These are phyloP conservation scores for Melikaiella ostensackeni DNA, from an alignment of 2,888 invertebrate genomes.

Conservation along the genomic window DNA sequence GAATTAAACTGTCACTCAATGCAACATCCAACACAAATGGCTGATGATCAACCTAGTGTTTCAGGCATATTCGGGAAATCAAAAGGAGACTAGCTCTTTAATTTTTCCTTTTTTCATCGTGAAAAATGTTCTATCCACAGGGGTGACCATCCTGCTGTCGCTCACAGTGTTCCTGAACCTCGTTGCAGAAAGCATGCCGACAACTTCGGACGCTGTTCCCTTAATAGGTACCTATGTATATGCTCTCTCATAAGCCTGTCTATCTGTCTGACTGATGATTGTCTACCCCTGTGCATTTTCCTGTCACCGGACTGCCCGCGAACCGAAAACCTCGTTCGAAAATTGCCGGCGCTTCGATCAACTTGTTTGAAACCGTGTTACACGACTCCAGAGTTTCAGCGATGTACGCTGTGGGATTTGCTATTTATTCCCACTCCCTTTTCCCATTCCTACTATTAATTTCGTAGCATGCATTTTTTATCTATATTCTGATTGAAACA, in stretches of 20 bases:
- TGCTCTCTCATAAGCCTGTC: conserved; percentile 40
- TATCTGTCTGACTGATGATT: conserved; percentile 43
- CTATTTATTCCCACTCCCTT: background rate
- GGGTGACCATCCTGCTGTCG: conserved; percentile 97
- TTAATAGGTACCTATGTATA: conserved; percentile 82
- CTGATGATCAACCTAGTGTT: background rate
- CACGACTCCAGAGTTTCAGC: background rate
- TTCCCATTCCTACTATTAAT: background rate
- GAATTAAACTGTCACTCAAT: background rate
- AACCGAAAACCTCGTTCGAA: conserved; percentile 26
- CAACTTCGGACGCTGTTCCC: conserved; percentile 89
- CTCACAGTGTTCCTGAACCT: conserved; percentile 98
- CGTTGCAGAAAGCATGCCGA: conserved; percentile 98
- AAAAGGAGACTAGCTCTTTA: conserved; percentile 47
- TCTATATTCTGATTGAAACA: background rate
- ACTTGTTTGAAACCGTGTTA: conserved; percentile 12
- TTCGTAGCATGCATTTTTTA: background rate
- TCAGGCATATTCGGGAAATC: background rate
- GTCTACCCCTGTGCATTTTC: conserved; percentile 35
- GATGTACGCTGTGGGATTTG: conserved; percentile 8
- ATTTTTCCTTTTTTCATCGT: conserved; percentile 49
- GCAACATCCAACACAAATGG: background rate
- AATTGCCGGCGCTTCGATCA: conserved; percentile 11
- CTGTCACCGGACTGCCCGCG: conserved; percentile 8
- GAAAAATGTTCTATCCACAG: conserved; percentile 82